Conservation (phyloP, 2,797 vertebrate genomes). For the Propithecus perrieri region DNA sequence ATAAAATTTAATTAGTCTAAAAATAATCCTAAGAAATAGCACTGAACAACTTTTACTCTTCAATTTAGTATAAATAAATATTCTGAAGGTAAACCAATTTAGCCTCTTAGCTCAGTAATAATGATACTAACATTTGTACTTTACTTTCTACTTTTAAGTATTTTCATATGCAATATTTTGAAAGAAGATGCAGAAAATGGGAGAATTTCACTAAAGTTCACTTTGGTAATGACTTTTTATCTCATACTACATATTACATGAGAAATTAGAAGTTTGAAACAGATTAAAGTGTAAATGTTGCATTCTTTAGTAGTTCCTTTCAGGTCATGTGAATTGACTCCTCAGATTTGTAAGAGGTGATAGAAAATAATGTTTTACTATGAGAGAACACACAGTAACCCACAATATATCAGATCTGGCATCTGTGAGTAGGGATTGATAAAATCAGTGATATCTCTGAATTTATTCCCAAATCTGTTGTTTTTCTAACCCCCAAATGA, state of each 20-base stretch:
- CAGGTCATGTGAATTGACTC: not conserved
- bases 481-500: conserved; percentile 2
- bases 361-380: not conserved
- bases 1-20: conserved; percentile 13
- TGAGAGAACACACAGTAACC: not conserved
- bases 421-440: not conserved
- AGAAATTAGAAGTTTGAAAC: conserved; percentile 26
- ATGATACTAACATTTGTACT: conserved; percentile 41
- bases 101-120: not conserved
- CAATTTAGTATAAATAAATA: conserved; percentile 1
- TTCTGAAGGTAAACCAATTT: conserved; percentile 40
- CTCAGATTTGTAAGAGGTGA: not conserved
- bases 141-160: conserved; percentile 50
- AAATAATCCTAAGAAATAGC: conserved; percentile 1
- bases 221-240: conserved; percentile 30
- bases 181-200: conserved; percentile 34
- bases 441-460: not conserved
- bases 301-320: conserved; percentile 9
- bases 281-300: conserved; percentile 14
- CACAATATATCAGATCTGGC: not conserved
- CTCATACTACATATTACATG: not conserved
- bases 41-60: conserved; percentile 22
- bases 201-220: conserved; percentile 43
- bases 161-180: not conserved
- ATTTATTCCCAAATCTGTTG: conserved; percentile 16